Base-by-base conservation (phyloP, 2,888 invertebrate genomes). In the Phengaris alcon region DNA sequence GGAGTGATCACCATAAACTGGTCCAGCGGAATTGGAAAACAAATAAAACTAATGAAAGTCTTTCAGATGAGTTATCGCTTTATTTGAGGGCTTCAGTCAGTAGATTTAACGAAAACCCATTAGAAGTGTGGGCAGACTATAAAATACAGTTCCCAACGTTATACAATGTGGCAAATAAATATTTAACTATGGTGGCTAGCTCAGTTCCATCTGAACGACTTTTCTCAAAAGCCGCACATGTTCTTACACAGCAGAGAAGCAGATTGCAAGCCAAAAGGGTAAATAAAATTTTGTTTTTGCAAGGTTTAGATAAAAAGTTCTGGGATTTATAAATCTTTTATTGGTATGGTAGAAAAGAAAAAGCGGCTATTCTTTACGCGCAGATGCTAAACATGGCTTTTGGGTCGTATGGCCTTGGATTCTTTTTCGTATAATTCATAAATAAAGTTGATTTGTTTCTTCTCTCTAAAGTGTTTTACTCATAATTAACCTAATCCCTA, bases 1-100 rank as follows among this genome's bases (percentile, higher is more conserved):
- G 81, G 80, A 81, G 80, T 75, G 79, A 83, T 79, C 78, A 80
- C 74, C 79, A 80, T 68, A 82, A 82, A 80, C 75, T 82, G 75
- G 81, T 81, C 5, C 81, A 82, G 44, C 77, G 75, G 46, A 82
- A 80, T 77, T 81, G 81, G 81, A 81, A 82, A 75, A 79, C 55
- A 22, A 75, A 35, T 9, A 80, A 81, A 77, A 75, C 78, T 10
- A 74, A 81, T 2, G 80, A 80, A 73, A 77, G 76, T 78, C 10
- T 82, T 5, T 76, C 76, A n/a, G 76, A 74, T 75, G 72, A 81
- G 57, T 64, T 82, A 52, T 81, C 80, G 13, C 69, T 81, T 72
- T 81, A 81, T 76, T 78, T 82, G 73, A 74, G 80, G 57, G 76
- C 74, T 73, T 80, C 80, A 76, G 80, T 82, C 48, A 77, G 78